phyloP scores from a whole-genome alignment of 2,888 invertebrate species.

The Seira sanloemensis region DNA sequence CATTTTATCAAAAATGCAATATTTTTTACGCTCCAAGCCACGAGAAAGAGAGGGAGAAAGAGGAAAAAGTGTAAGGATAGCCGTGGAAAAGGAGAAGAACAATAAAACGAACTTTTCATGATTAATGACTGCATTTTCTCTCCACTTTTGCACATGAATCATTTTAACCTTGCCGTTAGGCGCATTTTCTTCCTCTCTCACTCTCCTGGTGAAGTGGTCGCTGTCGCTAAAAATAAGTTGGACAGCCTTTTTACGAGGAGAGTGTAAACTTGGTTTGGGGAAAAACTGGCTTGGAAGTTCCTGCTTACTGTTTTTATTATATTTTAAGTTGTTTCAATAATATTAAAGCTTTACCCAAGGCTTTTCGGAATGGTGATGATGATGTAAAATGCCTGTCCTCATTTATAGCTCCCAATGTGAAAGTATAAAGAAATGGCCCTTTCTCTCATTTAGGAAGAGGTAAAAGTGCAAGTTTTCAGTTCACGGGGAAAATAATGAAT shows the following conservation, averaged over 20 bases:
- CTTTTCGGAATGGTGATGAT: too few species aligned
- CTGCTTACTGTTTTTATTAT: neutral
- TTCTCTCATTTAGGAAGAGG: neutral
- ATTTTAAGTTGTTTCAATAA: too few species aligned
- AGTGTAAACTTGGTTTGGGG: too few species aligned
- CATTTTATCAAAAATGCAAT: neutral
- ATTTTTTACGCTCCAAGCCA: neutral
- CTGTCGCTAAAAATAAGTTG: neutral
- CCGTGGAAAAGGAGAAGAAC: conserved; percentile 34
- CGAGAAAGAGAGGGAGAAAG: neutral
- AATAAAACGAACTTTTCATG: conserved; percentile 59
- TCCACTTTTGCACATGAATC: conserved; percentile 59
- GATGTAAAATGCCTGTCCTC: conserved; percentile 33
- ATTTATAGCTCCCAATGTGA: conserved; percentile 39
- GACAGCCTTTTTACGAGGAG: neutral
- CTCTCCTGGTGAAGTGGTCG: neutral
- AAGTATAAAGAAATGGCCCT: conserved; percentile 32
- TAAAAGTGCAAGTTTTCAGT: neutral
- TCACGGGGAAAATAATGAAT: conserved; percentile 24
- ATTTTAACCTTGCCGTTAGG: conserved; percentile 48
- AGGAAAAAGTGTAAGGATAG: conserved; percentile 5
- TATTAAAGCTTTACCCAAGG: too few species aligned
- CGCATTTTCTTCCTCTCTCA: neutral
- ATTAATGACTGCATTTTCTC: conserved; percentile 67
- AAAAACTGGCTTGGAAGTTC: neutral